Evolutionary conservation across 2,888 invertebrate genomes (phyloP).

Genomic region (Neria commutata): DNA sequence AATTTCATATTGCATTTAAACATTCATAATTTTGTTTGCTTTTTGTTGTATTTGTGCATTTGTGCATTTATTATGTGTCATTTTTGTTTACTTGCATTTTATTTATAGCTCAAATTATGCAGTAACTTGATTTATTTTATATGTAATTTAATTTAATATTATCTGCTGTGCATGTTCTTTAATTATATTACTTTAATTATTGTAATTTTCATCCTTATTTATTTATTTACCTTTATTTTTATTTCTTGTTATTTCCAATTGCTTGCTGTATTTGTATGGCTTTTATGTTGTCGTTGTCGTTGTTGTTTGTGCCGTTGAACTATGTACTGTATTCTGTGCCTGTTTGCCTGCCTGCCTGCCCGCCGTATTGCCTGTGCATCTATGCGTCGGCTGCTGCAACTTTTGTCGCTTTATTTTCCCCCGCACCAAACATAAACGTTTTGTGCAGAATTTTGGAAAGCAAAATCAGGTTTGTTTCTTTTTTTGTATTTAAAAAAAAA

Average conservation of each 20-base stretch:
- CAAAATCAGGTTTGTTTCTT: conserved; percentile 78
- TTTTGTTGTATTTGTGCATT: background rate
- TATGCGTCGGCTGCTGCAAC: conserved; percentile 26
- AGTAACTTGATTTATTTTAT: conserved; percentile 24
- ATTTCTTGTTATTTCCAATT: conserved; percentile 24
- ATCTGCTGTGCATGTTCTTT: conserved; percentile 12
- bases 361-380: conserved; percentile 17
- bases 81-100: conserved; percentile 6
- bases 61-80: conserved; percentile 3
- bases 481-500: conserved; percentile 13
- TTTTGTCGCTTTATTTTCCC: conserved; percentile 24
- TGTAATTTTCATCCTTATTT: background rate
- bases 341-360: conserved; percentile 35
- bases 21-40: background rate
- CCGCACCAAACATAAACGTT: background rate
- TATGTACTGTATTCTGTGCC: conserved; percentile 33
- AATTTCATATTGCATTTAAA: background rate
- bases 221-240: conserved; percentile 5
- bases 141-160: conserved; percentile 15
- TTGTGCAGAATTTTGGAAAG: conserved; percentile 78
- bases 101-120: conserved; percentile 2
- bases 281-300: conserved; percentile 31
- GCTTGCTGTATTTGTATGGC: too few species aligned
- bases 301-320: conserved; percentile 26
- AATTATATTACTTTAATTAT: background rate